Evolutionary conservation across 2,888 invertebrate species (phyloP), one percentile per base, ranked within the genome.

Genomic region (Lasioglossum vierecki): DNA sequence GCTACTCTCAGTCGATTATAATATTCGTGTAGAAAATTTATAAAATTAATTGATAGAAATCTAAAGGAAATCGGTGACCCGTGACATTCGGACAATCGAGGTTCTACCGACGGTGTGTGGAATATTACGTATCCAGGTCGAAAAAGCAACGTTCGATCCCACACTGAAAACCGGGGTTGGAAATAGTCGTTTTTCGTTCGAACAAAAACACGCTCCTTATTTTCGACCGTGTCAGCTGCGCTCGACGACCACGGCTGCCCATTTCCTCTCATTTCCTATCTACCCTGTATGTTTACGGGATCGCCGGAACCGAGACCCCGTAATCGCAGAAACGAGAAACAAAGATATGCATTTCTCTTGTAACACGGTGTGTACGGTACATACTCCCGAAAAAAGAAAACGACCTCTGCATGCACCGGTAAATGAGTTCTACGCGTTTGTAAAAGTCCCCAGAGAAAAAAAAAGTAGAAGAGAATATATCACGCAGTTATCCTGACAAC

Each of bases 281-380:
- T 87, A 89, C 88, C 88, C 90, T 89, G 87, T 89, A 88, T 86
- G 86, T 70, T 82, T 75, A 30, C 76, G 76, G 57, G 60, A 83
- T 82, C 88, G 84, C 84, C n/a, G n/a, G 30, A 57, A 53, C 30
- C 82, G n/a, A 86, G 83, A 82, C 39, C 71, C 76, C 81, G 66
- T 74, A 82, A 77, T 85, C 77, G 76, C 76, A 70, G 80, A 70
- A 80, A 85, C 71, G 68, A 82, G 73, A 88, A 86, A 88, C 53
- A 82, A 77, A 80, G 84, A 87, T 87, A 89, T 88, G 85, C 85
- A 89, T 91, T 88, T 89, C 86, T 88, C 86, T 91, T 89, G 81
- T 88, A 88, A 89, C 86, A 90, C 82, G 80, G 76, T 83, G 80
- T 84, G 80, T 85, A 86, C 78, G 84, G 78, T 89, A 83, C 70